A percentile compares a stretch with the other conserved stretches of the same genome.
phyloP scores from a whole-genome alignment of 2,113 vertebrate species.

The Cepphus grylle region DNA sequence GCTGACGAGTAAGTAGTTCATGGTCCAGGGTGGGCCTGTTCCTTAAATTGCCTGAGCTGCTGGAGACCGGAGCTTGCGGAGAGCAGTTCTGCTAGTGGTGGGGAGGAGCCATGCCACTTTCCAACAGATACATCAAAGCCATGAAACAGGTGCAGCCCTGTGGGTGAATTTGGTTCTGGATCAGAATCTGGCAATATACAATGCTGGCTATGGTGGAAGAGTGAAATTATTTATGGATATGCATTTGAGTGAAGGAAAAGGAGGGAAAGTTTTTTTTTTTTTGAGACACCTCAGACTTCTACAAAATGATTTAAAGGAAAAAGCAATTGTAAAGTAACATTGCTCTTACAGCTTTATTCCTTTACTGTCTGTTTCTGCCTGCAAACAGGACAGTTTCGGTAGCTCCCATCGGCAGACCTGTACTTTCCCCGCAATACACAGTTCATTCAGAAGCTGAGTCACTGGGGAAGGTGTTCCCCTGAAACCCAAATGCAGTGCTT shows the following conservation, averaged over 20 bases:
- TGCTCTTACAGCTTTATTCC: not conserved
- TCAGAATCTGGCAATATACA: not conserved
- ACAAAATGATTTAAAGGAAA: not conserved
- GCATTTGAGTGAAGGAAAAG: not conserved
- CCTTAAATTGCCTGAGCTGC: not conserved
- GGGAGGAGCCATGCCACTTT: not conserved
- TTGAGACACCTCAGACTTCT: not conserved
- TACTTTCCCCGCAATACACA: not conserved
- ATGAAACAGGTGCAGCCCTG: not conserved
- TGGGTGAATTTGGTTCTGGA: not conserved
- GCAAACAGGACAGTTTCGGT: not conserved
- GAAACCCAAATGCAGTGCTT: not conserved
- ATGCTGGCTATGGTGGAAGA: not conserved
- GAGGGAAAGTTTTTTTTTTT: not conserved
- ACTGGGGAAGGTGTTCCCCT: not conserved
- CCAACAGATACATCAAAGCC: not conserved
- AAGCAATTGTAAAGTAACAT: not conserved
- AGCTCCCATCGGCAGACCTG: not conserved
- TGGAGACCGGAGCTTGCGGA: not conserved
- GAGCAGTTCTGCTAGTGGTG: not conserved
- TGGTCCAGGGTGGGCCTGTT: not conserved
- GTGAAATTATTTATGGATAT: rapidly evolving
- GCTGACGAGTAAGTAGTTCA: not conserved
- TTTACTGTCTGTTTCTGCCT: not conserved
- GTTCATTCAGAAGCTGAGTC: not conserved